Base-by-base conservation (phyloP, 2,797 vertebrate genomes). In the Liparis tanakae region DNA sequence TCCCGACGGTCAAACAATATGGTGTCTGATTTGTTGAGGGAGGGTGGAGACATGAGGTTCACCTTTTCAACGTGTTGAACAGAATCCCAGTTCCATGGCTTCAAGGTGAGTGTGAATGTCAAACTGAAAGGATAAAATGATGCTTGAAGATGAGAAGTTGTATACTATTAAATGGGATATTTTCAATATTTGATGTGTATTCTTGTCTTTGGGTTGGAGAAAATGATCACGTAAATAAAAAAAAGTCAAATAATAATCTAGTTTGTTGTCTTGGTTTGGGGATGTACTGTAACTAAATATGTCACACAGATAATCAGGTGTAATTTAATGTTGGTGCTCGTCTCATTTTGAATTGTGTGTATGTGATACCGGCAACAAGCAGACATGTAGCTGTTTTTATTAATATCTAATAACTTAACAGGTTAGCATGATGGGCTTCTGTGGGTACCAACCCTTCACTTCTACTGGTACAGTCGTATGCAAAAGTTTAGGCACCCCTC, bases 101-200 rank as follows among this genome's bases (percentile, higher is more conserved):
- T 94, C 90, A 90, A 95, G 92, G 92, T 93, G 94, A 92, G 94
- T 91, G 95, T 95, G 95, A 95, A 95, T 91, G 91, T 91, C 87
- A 70, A 92, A 93, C 91, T 94, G 92, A 94, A 93, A 89, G 88
- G 94, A 94, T 88, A 87, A 93, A 87, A 79, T 80, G 79, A 88
- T 90, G 82, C 92, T 90, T 91, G 85, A 93, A 92, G 82, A 96
- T 94, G 94, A 95, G 92, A 86, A 92, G 95, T 93, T 97, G 95
- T 98, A 96, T 96, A 96, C 95, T 95, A 95, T 95, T 96, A 97
- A 94, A 96, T 96, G 96, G 96, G 95, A 96, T 96, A 96, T 97
- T 96, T 97, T 99, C 96, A 96, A 97, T 94, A 95, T 96, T 95
- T 97, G 96, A 95, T 97, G 96, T 98, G 96, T 98, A 96, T 96